phyloP scores from a whole-genome alignment of 2,888 invertebrate genomes.

The Ceriagrion tenellum region DNA sequence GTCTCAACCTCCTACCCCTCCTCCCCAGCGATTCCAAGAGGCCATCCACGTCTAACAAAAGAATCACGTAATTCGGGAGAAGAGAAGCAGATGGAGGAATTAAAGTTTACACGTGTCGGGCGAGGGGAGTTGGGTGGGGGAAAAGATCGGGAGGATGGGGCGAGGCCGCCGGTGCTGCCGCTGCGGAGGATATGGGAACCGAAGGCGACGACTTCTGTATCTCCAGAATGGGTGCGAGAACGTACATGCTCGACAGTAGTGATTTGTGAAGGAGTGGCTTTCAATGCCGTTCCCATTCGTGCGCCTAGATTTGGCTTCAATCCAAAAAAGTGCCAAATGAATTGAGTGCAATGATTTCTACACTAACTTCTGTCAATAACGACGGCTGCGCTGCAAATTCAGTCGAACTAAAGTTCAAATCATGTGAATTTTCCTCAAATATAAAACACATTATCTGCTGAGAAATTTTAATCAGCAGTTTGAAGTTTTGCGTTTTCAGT shows the following conservation, averaged over 20 bases:
- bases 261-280: neutral
- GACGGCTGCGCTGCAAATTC: neutral
- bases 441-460: no score
- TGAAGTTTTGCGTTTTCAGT: no score
- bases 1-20: neutral
- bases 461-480: no score
- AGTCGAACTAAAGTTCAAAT: no score
- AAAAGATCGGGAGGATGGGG: neutral
- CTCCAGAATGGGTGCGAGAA: neutral
- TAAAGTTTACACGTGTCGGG: constrained; percentile 54
- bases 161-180: neutral
- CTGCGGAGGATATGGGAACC: constrained; percentile 43
- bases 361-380: neutral
- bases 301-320: no score
- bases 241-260: neutral
- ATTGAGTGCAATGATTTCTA: neutral
- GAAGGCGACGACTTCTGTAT: neutral
- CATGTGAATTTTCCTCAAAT: no score
- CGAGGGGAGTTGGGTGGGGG: no score
- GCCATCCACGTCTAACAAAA: constrained; percentile 54
- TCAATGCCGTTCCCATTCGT: neutral
- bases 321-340: no score
- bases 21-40: constrained; percentile 46
- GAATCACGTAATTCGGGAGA: constrained; percentile 49
- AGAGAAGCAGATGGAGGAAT: constrained; percentile 48